phyloP scores from a whole-genome alignment of 1,140 invertebrate genomes.

The Scaptomyza graminum region DNA sequence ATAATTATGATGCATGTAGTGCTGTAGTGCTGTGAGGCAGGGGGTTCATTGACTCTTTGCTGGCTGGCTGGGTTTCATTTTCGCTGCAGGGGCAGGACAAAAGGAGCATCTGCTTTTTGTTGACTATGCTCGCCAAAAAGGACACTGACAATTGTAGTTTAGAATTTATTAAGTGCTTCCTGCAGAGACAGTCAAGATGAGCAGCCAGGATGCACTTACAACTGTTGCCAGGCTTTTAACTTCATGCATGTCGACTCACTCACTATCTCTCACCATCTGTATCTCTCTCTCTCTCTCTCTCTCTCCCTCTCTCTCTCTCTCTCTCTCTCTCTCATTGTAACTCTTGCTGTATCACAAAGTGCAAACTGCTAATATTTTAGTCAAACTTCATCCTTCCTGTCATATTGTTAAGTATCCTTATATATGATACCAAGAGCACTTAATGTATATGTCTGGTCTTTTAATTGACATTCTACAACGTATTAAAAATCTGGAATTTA shows the following conservation, averaged over 20 bases:
- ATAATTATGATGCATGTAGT: constrained; percentile 55
- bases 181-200: constrained; percentile 49
- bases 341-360: constrained; percentile 17
- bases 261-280: background rate
- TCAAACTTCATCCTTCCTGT: constrained; percentile 41
- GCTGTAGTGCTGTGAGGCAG: constrained; percentile 3
- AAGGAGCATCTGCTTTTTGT: constrained; percentile 61
- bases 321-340: background rate
- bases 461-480: constrained; percentile 49
- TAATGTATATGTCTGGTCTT: constrained; percentile 56
- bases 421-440: constrained; percentile 28
- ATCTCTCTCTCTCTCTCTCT: background rate
- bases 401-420: background rate
- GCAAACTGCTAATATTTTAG: constrained; percentile 53
- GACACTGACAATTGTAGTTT: constrained; percentile 60
- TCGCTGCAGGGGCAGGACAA: constrained; percentile 25
- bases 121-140: constrained; percentile 48
- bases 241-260: constrained; percentile 11
- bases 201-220: constrained; percentile 56
- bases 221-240: constrained; percentile 42
- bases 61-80: constrained; percentile 7
- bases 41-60: constrained; percentile 52
- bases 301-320: background rate
- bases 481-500: constrained; percentile 3
- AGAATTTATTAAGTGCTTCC: constrained; percentile 79